Evolutionary conservation across 2,113 vertebrate genomes (phyloP).

Genomic region (Nothocercus nigrocapillus): DNA sequence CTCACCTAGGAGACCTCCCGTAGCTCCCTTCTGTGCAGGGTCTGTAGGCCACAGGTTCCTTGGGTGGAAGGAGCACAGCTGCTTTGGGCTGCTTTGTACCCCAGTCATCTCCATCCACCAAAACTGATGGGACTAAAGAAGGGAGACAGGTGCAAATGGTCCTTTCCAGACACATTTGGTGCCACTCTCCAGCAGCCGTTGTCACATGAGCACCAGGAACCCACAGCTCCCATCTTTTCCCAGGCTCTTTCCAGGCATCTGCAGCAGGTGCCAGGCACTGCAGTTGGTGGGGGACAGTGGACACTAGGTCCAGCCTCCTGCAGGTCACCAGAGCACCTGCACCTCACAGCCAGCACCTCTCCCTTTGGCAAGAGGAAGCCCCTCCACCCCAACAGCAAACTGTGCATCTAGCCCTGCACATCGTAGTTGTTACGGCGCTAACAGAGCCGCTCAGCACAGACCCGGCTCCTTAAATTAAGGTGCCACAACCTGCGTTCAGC

Average conservation of each 20-base stretch:
- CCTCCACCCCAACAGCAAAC: not conserved
- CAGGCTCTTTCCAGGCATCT: not conserved
- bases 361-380: not conserved
- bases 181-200: not conserved
- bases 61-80: not conserved
- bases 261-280: not conserved
- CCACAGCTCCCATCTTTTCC: not conserved
- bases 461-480: not conserved
- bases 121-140: not conserved
- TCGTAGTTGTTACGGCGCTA: fast-evolving
- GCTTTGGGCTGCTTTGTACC: not conserved
- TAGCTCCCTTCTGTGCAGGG: not conserved
- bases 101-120: fast-evolving
- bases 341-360: not conserved
- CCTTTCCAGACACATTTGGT: not conserved
- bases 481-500: not conserved
- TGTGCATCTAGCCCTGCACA: fast-evolving
- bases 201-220: not conserved
- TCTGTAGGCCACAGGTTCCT: not conserved
- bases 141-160: not conserved
- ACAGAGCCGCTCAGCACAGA: fast-evolving
- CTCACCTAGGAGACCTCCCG: not conserved
- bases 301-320: not conserved
- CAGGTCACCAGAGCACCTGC: not conserved
- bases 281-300: not conserved